These are phyloP conservation scores for Theristicus caerulescens DNA, from an alignment of 2,113 vertebrate genomes.

Conservation along the genomic window DNA sequence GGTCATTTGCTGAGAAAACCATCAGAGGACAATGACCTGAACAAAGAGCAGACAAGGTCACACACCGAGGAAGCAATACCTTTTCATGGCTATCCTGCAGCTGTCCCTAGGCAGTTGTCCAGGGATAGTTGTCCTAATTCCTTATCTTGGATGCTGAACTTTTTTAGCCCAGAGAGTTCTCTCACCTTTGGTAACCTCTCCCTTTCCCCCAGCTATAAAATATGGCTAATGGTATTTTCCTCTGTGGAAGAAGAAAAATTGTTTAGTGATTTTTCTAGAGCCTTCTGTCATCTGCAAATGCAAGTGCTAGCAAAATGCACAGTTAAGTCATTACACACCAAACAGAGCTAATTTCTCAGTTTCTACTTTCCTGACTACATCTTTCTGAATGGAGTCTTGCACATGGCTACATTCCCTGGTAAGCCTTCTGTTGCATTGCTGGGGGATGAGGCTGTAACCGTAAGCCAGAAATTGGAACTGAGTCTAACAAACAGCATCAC, in stretches of 20 bases:
- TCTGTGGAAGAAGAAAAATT: not conserved
- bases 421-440: not conserved
- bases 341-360: not conserved
- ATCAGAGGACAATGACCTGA: not conserved
- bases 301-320: not conserved
- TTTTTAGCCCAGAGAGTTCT: not conserved
- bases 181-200: not conserved
- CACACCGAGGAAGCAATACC: not conserved
- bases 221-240: not conserved
- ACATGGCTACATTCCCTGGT: not conserved
- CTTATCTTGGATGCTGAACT: not conserved
- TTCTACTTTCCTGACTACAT: not conserved
- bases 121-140: not conserved
- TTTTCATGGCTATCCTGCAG: not conserved
- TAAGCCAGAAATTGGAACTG: not conserved
- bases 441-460: not conserved
- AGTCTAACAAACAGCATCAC: not conserved
- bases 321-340: not conserved
- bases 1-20: not conserved
- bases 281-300: not conserved
- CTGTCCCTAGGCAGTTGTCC: constrained; percentile 10
- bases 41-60: not conserved
- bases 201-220: not conserved
- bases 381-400: not conserved
- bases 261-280: not conserved